These are phyloP conservation scores for Mesoligia furuncula DNA, from an alignment of 2,888 invertebrate species.

Conservation along the genomic window DNA sequence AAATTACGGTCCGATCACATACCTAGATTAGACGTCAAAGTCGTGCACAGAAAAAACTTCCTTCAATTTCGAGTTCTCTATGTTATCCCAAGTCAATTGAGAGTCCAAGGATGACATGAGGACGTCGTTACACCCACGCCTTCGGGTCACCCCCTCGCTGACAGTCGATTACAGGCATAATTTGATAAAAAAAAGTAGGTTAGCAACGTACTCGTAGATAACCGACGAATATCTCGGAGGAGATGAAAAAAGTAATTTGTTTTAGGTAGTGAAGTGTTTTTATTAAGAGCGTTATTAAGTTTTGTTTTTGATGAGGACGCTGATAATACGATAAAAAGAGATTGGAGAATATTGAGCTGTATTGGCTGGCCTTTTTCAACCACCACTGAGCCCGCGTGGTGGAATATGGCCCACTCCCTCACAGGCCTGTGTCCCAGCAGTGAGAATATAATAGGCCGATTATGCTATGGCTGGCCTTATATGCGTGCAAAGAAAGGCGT, in stretches of 20 bases:
- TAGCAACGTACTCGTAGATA: constrained; percentile 41
- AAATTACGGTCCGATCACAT: constrained; percentile 35
- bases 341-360: not conserved
- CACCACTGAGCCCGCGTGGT: too few species aligned
- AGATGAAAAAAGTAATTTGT: constrained; percentile 53
- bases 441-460: too few species aligned
- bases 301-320: constrained; percentile 23
- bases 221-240: constrained; percentile 47
- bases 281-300: constrained; percentile 13
- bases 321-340: not conserved
- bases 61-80: constrained; percentile 36
- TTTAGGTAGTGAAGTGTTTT: constrained; percentile 39
- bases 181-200: constrained; percentile 60
- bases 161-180: constrained; percentile 62
- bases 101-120: constrained; percentile 51
- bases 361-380: not conserved
- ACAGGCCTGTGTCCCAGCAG: too few species aligned
- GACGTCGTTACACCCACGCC: constrained; percentile 58
- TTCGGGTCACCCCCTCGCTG: constrained; percentile 53
- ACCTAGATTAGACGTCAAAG: constrained; percentile 40
- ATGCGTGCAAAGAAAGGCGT: not conserved
- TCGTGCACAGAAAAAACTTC: constrained; percentile 34
- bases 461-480: not conserved
- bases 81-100: constrained; percentile 57
- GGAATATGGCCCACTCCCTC: too few species aligned